Conservation (phyloP, 2,113 vertebrate species). For the Acrocephalus arundinaceus region DNA sequence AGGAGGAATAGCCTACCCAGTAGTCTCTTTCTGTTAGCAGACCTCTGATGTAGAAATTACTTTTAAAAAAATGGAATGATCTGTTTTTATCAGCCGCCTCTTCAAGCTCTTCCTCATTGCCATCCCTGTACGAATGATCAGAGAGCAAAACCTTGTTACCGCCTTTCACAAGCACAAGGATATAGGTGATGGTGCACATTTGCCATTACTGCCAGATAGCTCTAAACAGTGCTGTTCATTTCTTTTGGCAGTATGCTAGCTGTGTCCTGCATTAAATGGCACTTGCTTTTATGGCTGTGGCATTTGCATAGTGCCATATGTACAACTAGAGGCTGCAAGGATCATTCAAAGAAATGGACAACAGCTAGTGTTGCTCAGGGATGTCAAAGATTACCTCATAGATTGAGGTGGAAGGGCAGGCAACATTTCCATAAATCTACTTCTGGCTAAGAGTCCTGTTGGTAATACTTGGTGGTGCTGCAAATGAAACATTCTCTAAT, state of each 20-base stretch:
- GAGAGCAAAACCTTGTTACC: background rate
- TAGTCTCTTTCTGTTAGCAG: background rate
- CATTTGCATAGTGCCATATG: background rate
- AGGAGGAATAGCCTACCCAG: background rate
- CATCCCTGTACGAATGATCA: background rate
- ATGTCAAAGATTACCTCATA: background rate
- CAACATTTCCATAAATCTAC: background rate
- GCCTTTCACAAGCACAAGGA: background rate
- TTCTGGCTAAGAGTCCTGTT: background rate
- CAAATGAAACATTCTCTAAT: background rate
- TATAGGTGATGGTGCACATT: background rate
- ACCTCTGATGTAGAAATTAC: background rate
- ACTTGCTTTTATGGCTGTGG: background rate
- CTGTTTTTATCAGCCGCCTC: background rate
- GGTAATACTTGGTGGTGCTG: background rate
- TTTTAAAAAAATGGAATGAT: background rate
- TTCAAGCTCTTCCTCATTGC: background rate
- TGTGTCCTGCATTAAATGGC: background rate
- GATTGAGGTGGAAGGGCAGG: background rate
- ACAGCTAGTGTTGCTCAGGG: background rate
- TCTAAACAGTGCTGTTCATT: background rate
- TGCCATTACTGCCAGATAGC: background rate
- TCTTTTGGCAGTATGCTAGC: background rate
- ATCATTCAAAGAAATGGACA: background rate
- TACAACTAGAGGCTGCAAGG: background rate